Evolutionary conservation across 2,888 invertebrate genomes (phyloP).

Genomic region (Sinhomidia bicolor): DNA sequence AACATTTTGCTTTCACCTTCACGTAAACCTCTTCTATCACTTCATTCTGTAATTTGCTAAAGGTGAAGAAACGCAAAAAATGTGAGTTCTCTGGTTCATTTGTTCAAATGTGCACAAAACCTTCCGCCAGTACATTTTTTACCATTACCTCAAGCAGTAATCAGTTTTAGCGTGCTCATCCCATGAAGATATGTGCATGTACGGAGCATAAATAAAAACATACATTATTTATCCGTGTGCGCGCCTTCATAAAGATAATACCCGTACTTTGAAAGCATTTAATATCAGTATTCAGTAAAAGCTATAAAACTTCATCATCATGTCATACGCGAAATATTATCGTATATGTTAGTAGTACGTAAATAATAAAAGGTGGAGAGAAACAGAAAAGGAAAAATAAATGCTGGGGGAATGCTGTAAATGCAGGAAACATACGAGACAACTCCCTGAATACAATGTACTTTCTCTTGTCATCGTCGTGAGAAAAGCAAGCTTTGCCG

Average conservation of each 20-base stretch:
- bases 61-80: no score
- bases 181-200: no score
- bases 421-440: not conserved
- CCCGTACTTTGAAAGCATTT: not conserved
- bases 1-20: no score
- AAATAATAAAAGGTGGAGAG: not conserved
- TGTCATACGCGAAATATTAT: not conserved
- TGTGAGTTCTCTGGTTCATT: no score
- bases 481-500: slow-evolving; percentile 13
- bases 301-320: slow-evolving; percentile 3
- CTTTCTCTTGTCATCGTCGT: slow-evolving; percentile 24
- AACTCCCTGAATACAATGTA: not conserved
- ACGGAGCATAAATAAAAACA: no score
- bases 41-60: no score
- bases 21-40: no score
- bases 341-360: not conserved
- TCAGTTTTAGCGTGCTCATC: no score
- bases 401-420: not conserved
- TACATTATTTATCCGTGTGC: not conserved
- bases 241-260: not conserved
- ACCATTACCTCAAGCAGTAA: no score
- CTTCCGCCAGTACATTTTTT: no score
- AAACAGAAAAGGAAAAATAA: not conserved
- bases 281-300: not conserved
- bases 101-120: no score